A percentile compares a stretch with the other conserved stretches of the same genome.
These are phyloP conservation scores for Steromphala cineraria DNA, from an alignment of 2,888 invertebrate species.

Conservation along the genomic window DNA sequence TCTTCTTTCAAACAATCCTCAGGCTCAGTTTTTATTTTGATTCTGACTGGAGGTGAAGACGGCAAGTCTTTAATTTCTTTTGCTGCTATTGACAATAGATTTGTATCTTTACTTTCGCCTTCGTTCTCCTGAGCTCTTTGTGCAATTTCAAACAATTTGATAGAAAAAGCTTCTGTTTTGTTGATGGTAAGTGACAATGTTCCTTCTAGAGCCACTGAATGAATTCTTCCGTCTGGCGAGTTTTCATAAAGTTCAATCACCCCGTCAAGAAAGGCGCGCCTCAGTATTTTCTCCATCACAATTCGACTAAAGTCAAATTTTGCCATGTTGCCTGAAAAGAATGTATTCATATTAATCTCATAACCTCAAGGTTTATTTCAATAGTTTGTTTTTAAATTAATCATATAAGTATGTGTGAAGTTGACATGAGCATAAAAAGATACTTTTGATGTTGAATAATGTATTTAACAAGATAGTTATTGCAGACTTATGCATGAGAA, in stretches of 20 bases:
- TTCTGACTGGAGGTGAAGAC: not conserved
- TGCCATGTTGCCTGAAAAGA: constrained; percentile 30
- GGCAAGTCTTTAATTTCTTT: not conserved
- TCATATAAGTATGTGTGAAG: no score
- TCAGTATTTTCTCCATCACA: constrained; percentile 42
- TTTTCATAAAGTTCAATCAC: constrained; percentile 46
- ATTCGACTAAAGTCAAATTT: constrained; percentile 41
- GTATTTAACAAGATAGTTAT: no score
- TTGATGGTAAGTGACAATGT: constrained; percentile 42
- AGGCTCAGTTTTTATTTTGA: constrained; percentile 19
- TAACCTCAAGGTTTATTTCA: no score
- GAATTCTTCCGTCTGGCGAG: constrained; percentile 30
- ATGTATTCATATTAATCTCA: no score
- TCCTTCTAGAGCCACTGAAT: constrained; percentile 43
- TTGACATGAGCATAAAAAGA: no score
- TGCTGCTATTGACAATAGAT: not conserved
- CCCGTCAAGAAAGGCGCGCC: constrained; percentile 44
- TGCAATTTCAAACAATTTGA: constrained; percentile 43
- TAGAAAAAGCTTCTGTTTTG: constrained; percentile 37
- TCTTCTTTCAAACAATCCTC: not conserved
- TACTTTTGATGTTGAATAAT: no score
- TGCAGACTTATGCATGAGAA: no score
- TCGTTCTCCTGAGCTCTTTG: constrained; percentile 38
- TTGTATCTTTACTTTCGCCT: not conserved
- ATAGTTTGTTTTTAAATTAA: no score